Conservation (phyloP, 1,140 invertebrate species). For the Aphaenogaster floridana region DNA sequence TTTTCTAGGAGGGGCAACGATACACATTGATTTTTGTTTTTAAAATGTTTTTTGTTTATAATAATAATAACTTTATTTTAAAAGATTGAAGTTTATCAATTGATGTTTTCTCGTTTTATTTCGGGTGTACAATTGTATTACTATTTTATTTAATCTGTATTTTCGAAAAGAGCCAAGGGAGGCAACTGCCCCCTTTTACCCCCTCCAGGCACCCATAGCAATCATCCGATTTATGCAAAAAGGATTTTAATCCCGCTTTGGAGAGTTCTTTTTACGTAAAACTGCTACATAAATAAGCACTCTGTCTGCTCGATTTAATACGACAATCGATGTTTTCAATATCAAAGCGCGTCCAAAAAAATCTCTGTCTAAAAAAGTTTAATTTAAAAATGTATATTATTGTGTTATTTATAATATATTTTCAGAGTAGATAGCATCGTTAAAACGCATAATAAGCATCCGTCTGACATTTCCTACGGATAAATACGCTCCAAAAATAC, state of each 20-base stretch:
- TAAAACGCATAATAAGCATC: background rate
- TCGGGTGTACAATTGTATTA: too few species aligned
- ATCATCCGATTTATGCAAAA: background rate
- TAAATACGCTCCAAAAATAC: slow-evolving; percentile 22
- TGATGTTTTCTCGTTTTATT: too few species aligned
- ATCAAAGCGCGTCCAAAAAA: background rate
- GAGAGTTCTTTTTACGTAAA: background rate
- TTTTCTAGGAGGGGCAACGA: too few species aligned
- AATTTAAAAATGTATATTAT: background rate
- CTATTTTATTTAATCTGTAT: too few species aligned
- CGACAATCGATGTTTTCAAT: background rate
- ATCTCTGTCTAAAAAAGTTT: background rate
- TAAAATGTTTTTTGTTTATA: too few species aligned
- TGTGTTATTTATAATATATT: background rate
- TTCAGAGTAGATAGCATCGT: background rate
- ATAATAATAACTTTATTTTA: too few species aligned
- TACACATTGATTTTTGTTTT: too few species aligned
- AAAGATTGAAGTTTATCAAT: too few species aligned
- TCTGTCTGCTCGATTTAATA: background rate
- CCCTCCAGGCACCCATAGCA: background rate
- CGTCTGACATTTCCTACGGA: background rate
- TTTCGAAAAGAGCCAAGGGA: too few species aligned
- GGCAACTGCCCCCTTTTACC: too few species aligned
- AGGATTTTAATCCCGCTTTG: background rate
- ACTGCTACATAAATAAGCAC: background rate